Evolutionary conservation across 2,797 vertebrate species (phyloP).

Genomic region (Ptychobarbus kaznakovi): DNA sequence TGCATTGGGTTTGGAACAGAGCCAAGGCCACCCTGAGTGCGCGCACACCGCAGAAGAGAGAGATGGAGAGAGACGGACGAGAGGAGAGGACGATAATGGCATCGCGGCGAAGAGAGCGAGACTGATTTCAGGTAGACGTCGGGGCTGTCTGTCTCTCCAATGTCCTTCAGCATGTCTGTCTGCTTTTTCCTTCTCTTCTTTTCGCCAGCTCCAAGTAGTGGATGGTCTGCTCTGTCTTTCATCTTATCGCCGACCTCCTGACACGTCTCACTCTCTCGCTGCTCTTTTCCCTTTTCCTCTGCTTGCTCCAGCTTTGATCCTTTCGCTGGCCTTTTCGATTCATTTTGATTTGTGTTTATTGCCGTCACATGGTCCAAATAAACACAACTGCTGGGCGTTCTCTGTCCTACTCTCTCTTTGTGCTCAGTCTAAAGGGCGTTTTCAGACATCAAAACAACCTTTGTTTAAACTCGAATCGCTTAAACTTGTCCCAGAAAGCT

Average conservation of each 20-base stretch:
- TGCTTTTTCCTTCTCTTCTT: conserved; percentile 44
- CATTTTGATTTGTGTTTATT: conserved; percentile 54
- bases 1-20: conserved; percentile 80
- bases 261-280: conserved; percentile 35
- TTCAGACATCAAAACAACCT: conserved; percentile 60
- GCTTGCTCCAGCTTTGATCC: conserved; percentile 39
- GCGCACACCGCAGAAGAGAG: conserved; percentile 68
- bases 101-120: conserved; percentile 85
- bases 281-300: conserved; percentile 43
- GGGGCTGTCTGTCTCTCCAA: not conserved
- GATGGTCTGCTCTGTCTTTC: conserved; percentile 46
- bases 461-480: conserved; percentile 40
- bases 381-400: conserved; percentile 36
- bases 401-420: conserved; percentile 42
- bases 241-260: conserved; percentile 63
- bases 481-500: conserved; percentile 31
- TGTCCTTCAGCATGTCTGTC: conserved; percentile 15
- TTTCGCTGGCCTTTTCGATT: conserved; percentile 40
- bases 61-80: conserved; percentile 71
- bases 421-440: conserved; percentile 55
- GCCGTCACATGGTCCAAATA: conserved; percentile 56
- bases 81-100: conserved; percentile 69
- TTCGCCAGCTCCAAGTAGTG: conserved; percentile 55
- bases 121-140: conserved; percentile 64
- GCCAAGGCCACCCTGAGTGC: conserved; percentile 78